A percentile compares a stretch with the other conserved stretches of the same genome.
These are phyloP conservation scores for Drosophila kanekoi DNA, from an alignment of 2,888 invertebrate species.

Conservation along the genomic window DNA sequence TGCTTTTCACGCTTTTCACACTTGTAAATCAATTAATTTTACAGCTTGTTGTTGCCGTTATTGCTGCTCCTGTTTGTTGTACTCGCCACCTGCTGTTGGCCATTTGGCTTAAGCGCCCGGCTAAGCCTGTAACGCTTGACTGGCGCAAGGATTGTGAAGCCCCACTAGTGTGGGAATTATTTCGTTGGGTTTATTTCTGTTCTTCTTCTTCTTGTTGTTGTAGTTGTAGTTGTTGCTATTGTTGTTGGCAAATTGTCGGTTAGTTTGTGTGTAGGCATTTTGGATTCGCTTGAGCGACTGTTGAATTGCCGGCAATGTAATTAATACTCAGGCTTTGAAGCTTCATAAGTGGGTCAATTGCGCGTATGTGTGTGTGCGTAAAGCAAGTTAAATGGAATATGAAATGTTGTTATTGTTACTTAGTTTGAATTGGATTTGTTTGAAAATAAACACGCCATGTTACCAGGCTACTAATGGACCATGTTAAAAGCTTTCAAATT, in stretches of 20 bases:
- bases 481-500: slow-evolving; percentile 8
- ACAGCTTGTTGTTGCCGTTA: slow-evolving; percentile 54
- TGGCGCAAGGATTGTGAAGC: slow-evolving; percentile 66
- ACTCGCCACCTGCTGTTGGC: slow-evolving; percentile 62
- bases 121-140: slow-evolving; percentile 66
- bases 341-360: slow-evolving; percentile 68
- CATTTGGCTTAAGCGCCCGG: slow-evolving; percentile 72
- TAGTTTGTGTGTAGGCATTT: slow-evolving; percentile 64
- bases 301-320: slow-evolving; percentile 71
- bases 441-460: slow-evolving; percentile 10
- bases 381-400: slow-evolving; percentile 51
- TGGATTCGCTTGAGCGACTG: slow-evolving; percentile 69
- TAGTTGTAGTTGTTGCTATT: slow-evolving; percentile 38
- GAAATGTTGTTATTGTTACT: slow-evolving; percentile 62
- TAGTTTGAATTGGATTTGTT: slow-evolving; percentile 39
- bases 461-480: slow-evolving; percentile 16
- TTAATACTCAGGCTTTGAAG: slow-evolving; percentile 61
- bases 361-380: slow-evolving; percentile 12
- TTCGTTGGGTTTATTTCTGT: slow-evolving; percentile 27
- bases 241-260: slow-evolving; percentile 69
- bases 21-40: slow-evolving; percentile 81
- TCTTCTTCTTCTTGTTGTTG: slow-evolving; percentile 23
- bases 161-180: slow-evolving; percentile 65
- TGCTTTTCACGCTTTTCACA: slow-evolving; percentile 71
- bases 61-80: slow-evolving; percentile 24